Conservation (phyloP, 1,140 invertebrate species). For the Drosophila ambigua region DNA sequence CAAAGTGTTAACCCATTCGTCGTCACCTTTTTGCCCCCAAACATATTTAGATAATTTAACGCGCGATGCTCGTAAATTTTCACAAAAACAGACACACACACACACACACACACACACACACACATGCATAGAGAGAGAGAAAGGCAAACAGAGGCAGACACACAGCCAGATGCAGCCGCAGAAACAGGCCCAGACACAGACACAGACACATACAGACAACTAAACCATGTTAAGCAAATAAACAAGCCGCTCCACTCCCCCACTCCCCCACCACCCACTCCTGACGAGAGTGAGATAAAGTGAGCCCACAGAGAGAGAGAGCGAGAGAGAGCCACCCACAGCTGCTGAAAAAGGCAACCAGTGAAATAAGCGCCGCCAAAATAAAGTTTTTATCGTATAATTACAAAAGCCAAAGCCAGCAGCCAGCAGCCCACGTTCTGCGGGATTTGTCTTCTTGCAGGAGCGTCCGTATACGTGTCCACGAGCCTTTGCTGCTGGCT, state of each 20-base stretch:
- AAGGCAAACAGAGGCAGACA: constrained; percentile 1
- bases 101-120: too few species aligned
- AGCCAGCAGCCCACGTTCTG: too few species aligned
- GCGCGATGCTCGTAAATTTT: constrained; percentile 77
- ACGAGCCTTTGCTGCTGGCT: too few species aligned
- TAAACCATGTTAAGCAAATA: constrained; percentile 79
- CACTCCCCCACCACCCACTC: neutral
- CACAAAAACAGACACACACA: constrained; percentile 54
- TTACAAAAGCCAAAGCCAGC: constrained; percentile 44
- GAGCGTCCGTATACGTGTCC: too few species aligned
- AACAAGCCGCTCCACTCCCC: constrained; percentile 40
- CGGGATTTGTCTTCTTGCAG: too few species aligned
- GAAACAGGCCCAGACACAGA: constrained; percentile 19
- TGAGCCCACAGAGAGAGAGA: constrained; percentile 15
- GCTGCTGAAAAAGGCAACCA: constrained; percentile 61
- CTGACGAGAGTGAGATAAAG: constrained; percentile 14
- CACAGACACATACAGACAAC: constrained; percentile 41
- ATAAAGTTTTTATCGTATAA: constrained; percentile 75
- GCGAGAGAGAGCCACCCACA: constrained; percentile 5
- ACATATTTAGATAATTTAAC: constrained; percentile 82
- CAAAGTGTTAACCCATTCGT: constrained; percentile 78
- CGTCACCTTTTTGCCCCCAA: constrained; percentile 76
- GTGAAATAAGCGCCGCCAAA: constrained; percentile 75
- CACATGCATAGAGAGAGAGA: constrained; percentile 33
- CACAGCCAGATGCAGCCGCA: constrained; percentile 23